These are phyloP conservation scores for Drosophila formosana DNA, from an alignment of 2,888 invertebrate species.

Conservation along the genomic window DNA sequence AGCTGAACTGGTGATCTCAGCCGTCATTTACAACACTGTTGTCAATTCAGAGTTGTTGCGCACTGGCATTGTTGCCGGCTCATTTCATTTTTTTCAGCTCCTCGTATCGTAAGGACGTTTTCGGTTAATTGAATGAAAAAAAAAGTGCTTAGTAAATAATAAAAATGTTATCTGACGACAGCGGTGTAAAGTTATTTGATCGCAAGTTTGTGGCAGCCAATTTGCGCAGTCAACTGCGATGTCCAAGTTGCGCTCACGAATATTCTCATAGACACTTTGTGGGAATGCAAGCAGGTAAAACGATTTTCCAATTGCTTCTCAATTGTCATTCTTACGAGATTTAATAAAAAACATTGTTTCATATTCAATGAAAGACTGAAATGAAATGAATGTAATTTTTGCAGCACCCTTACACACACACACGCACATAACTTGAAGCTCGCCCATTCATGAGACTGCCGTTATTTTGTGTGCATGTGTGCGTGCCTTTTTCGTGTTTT, in stretches of 20 bases:
- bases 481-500: background rate
- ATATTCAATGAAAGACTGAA: background rate
- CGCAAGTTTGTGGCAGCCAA: slow-evolving; percentile 74
- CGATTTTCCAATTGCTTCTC: background rate
- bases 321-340: background rate
- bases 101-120: background rate
- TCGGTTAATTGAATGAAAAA: background rate
- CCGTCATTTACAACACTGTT: slow-evolving; percentile 38
- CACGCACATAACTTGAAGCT: background rate
- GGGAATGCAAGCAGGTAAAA: slow-evolving; percentile 32
- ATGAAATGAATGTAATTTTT: background rate
- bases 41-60: background rate
- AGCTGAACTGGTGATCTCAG: slow-evolving; percentile 25
- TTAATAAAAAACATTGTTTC: background rate
- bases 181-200: slow-evolving; percentile 69
- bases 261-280: slow-evolving; percentile 51
- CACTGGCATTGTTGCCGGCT: slow-evolving; percentile 27
- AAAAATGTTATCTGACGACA: slow-evolving; percentile 40
- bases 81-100: slow-evolving; percentile 9
- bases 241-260: slow-evolving; percentile 74
- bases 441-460: background rate
- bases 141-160: background rate
- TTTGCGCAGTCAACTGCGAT: slow-evolving; percentile 66
- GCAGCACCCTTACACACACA: background rate
- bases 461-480: slow-evolving; percentile 2